phyloP scores from a whole-genome alignment of 2,113 vertebrate species.

The Notarius lentiginosus region DNA sequence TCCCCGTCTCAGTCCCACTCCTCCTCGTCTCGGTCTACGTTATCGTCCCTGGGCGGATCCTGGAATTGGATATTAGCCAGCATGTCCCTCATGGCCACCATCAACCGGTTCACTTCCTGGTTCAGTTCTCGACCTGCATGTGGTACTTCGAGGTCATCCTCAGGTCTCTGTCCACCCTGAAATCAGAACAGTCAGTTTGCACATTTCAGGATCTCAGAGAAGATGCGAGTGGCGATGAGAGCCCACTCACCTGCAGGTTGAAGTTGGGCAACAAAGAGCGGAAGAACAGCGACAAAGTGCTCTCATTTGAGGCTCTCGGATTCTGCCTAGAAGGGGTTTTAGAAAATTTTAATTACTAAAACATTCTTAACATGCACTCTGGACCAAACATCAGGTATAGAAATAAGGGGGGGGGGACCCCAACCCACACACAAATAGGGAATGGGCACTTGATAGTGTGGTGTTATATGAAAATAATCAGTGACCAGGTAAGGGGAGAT shows the following conservation, averaged over 20 bases:
- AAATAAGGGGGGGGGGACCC: not conserved
- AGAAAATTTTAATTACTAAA: not conserved
- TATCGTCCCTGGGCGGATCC: constrained; percentile 78
- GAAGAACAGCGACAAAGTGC: constrained; percentile 93
- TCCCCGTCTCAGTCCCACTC: constrained; percentile 77
- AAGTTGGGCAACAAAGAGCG: constrained; percentile 93
- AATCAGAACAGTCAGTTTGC: not conserved
- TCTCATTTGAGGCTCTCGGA: constrained; percentile 77
- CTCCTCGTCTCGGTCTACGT: constrained; percentile 80
- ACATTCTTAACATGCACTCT: not conserved
- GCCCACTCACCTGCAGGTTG: constrained; percentile 82
- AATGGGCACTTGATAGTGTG: not conserved
- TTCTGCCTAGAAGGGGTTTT: constrained; percentile 59
- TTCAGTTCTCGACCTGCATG: constrained; percentile 85
- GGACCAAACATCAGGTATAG: not conserved
- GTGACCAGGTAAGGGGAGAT: not conserved
- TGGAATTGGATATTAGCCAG: constrained; percentile 95
- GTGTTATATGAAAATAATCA: not conserved
- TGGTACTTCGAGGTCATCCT: constrained; percentile 80
- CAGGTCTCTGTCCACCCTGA: constrained; percentile 67
- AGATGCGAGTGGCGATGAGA: not conserved
- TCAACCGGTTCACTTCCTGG: constrained; percentile 91
- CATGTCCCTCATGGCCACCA: constrained; percentile 97
- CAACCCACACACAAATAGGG: not conserved
- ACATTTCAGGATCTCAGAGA: too few relatives aligned